Conservation (phyloP, 1,140 invertebrate species). For the Trypoxylus dichotomus region DNA sequence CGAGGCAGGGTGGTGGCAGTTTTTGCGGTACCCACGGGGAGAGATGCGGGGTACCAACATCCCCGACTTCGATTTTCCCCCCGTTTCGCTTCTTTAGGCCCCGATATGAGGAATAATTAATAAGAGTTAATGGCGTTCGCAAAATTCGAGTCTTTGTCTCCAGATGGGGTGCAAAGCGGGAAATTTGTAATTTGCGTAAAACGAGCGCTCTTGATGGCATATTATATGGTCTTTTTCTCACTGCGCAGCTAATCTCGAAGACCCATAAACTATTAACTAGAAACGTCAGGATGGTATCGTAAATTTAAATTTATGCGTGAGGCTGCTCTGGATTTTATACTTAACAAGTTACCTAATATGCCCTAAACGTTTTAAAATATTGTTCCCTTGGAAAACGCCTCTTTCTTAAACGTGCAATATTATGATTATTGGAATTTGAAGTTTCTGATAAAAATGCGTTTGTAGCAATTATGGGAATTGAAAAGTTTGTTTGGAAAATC, state of each 20-base stretch:
- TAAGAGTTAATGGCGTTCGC: slow-evolving; percentile 24
- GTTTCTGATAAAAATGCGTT: too few relatives aligned
- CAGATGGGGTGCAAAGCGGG: slow-evolving; percentile 19
- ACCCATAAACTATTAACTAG: slow-evolving; percentile 11
- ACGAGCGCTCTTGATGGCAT: slow-evolving; percentile 1
- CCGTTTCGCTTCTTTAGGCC: slow-evolving; percentile 5
- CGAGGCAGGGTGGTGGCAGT: neutral
- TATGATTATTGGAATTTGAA: too few relatives aligned
- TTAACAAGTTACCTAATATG: too few relatives aligned
- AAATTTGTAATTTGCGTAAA: slow-evolving; percentile 23
- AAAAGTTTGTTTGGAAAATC: too few relatives aligned
- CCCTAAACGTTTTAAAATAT: too few relatives aligned
- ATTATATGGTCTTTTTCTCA: slow-evolving; percentile 20
- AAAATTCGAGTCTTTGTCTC: slow-evolving; percentile 14
- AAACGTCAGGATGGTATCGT: slow-evolving; percentile 10
- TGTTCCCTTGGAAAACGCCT: too few relatives aligned
- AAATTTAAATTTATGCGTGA: slow-evolving; percentile 14
- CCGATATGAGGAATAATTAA: slow-evolving; percentile 24
- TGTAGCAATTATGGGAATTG: too few relatives aligned
- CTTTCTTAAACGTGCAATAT: too few relatives aligned
- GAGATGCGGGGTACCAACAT: neutral
- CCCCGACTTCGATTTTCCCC: neutral
- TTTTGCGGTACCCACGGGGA: neutral
- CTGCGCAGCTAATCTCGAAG: neutral
- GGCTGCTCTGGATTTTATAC: neutral